Base-by-base conservation (phyloP, 2,888 invertebrate species). In the Xylota sylvarum region DNA sequence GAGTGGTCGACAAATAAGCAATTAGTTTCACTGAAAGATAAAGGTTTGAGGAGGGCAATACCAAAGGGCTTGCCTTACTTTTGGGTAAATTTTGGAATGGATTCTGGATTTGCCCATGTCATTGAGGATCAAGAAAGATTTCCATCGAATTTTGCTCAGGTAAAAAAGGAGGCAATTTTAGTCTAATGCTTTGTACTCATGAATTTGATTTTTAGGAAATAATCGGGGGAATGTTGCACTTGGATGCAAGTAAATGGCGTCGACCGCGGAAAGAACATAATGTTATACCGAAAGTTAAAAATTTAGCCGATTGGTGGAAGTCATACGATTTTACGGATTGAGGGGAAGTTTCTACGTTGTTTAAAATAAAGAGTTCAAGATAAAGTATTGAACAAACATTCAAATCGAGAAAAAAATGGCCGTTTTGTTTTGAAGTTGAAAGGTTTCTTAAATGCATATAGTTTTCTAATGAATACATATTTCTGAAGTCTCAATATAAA, bases 1-100 rank as follows among this genome's bases (percentile, higher is more conserved):
- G 98, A 99, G 93, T 99, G 99, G 98, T 95, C 97, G 4, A 96
- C 96, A 90, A 99, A 99, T 91, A 98, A 98, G 91, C 99, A 99
- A 93, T 91, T 98, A 40, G 94, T 98, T 0, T 95, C 96, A 64
- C 92, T 97, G 4, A 93, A 93, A 7, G 91, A 88, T 0, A 96
- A 95, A 90, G 95, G 96, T 91, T 94, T 99, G 23, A 94, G 97
- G 50, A 95, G 94, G 90, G 95, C 96, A 12, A 93, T 99, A 84
- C 99, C 99, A 0, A 98, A 97, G 92, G 98, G 98, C 0, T 94
- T 99, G 88, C 97, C 99, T 0, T 99, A 99, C 92, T 98, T 99
- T 92, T 95, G 96, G 93, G 96, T 99, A 0, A 96, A 97, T 92
- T 99, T 99, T 93, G 98, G 97, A 17, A 95, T 96, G 93, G 95